These are phyloP conservation scores for Cepaea hortensis DNA, from an alignment of 2,888 invertebrate species.

Conservation along the genomic window DNA sequence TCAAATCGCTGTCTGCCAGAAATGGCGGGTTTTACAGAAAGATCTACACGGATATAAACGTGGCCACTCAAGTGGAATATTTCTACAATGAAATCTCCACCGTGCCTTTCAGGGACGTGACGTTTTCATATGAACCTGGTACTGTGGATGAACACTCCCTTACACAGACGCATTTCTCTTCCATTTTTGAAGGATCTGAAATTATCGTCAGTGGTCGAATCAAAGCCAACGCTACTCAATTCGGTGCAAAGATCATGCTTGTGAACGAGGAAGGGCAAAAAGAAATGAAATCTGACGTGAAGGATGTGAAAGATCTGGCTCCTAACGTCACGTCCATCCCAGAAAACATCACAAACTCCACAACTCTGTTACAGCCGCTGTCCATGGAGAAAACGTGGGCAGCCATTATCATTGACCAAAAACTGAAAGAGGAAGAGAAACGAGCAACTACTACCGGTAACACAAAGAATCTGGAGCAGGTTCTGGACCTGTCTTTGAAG, in stretches of 20 bases:
- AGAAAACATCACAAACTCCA: background rate
- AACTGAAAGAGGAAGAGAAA: constrained; percentile 57
- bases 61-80: constrained; percentile 21
- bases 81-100: constrained; percentile 82
- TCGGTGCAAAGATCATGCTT: constrained; percentile 7
- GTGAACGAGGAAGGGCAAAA: background rate
- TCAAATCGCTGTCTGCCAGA: constrained; percentile 82
- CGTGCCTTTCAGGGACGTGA: constrained; percentile 83
- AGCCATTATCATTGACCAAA: constrained; percentile 63
- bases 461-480: constrained; percentile 53
- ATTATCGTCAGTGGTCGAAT: constrained; percentile 61
- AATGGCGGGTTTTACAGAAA: constrained; percentile 82
- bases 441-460: constrained; percentile 36
- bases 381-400: constrained; percentile 65
- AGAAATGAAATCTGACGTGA: background rate
- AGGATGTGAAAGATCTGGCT: background rate
- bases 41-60: no score
- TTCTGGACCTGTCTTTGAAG: background rate
- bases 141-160: constrained; percentile 56
- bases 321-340: background rate
- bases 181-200: constrained; percentile 63
- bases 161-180: constrained; percentile 59
- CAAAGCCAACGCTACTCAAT: constrained; percentile 29
- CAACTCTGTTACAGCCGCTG: background rate
- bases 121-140: constrained; percentile 57